Base-by-base conservation (phyloP, 2,797 vertebrate species). In the Macropus fuliginosus region DNA sequence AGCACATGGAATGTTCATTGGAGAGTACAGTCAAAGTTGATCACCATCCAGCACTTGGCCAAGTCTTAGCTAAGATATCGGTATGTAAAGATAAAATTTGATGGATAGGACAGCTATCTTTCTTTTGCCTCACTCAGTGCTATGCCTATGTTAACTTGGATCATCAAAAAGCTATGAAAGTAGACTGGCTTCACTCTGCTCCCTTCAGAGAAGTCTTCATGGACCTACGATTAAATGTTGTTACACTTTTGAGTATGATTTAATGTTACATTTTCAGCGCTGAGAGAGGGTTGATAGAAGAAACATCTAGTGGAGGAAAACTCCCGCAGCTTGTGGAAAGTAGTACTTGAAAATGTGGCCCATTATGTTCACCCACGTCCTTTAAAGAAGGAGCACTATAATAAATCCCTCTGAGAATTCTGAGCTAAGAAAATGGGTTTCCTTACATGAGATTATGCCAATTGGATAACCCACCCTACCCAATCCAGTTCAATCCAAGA, bases 1-100 rank as follows among this genome's bases (percentile, higher is more conserved):
- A 87, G 24, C 9, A 27, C 3, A 3, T 46, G 3, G 10, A 87
- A 4, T 10, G 0, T 5, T 87, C 2, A 1, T 2, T 46, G 9
- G 74, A 46, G 24, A 46, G 0, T 24, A 9, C 40, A 87, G 21
- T 50, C 6, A 81, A 40, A 27, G 74, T 10, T 11, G 8, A 50
- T 50, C 10, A 27, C 40, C 4, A 3, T 50, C 40, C 40, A 27
- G 74, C 21, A 46, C 74, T 46, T 81, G 40, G 9, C 40, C n/a
- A 87, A 87, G 27, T 3, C 21, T 24, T 3, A 81, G 66, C 18
- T 10, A n/a, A 81, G 66, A 1, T 28, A 27, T 28, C 9, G 0
- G 13, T 87, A 4, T 27, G 40, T 11, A 46, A 50, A 50, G 8
- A 11, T 27, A 28, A 24, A 10, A 24, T 40, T 21, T 50, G 40